Conservation (phyloP, 2,113 vertebrate species). For the Dermatemys mawii region DNA sequence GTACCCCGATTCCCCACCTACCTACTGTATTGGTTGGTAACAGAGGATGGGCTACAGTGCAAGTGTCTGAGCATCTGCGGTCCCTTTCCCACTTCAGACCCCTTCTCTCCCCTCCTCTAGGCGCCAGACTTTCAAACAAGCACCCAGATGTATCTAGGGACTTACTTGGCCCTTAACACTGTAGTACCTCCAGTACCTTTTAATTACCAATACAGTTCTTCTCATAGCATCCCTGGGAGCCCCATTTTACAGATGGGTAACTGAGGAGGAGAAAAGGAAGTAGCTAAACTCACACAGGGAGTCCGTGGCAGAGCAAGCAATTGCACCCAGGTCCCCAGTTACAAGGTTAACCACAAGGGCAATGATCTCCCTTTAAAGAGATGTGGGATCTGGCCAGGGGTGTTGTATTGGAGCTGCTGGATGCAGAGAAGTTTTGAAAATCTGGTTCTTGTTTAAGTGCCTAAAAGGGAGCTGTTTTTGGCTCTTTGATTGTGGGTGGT, state of each 20-base stretch:
- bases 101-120: neutral
- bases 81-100: neutral
- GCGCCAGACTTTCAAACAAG: neutral
- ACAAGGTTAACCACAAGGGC: neutral
- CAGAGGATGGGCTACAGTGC: neutral
- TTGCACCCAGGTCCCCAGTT: neutral
- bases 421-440: accelerated
- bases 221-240: neutral
- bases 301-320: neutral
- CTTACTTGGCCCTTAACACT: neutral
- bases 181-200: neutral
- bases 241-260: neutral
- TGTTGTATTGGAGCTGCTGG: neutral
- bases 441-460: neutral
- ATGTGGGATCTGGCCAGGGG: neutral
- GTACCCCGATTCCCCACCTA: accelerated
- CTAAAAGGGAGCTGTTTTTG: neutral
- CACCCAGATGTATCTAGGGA: neutral
- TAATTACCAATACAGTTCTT: accelerated
- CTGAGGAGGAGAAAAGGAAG: neutral
- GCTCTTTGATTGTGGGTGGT: neutral
- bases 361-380: neutral
- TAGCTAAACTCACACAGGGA: neutral
- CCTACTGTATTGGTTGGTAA: accelerated
- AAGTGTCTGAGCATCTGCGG: neutral